These are phyloP conservation scores for Pheosia tremula DNA, from an alignment of 2,888 invertebrate species.

Conservation along the genomic window DNA sequence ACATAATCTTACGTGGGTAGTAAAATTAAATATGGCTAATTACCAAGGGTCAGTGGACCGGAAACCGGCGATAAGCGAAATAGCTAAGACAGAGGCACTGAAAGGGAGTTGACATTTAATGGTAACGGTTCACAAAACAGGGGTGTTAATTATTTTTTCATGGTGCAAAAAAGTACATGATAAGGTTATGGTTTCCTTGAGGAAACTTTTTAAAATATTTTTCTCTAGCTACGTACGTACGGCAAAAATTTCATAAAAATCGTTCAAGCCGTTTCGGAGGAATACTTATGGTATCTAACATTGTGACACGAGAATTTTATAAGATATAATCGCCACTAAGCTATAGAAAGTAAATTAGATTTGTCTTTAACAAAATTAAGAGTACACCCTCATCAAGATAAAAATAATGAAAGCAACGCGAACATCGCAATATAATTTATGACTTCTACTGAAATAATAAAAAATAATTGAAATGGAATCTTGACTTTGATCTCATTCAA, in stretches of 20 bases:
- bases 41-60: constrained; percentile 45
- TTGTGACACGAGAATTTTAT: too few species aligned
- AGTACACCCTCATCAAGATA: not conserved
- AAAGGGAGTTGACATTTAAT: constrained; percentile 4
- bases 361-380: not conserved
- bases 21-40: constrained; percentile 53
- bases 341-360: too few species aligned
- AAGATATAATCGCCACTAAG: too few species aligned
- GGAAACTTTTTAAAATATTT: too few species aligned
- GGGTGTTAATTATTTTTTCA: not conserved
- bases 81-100: constrained; percentile 17
- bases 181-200: too few species aligned
- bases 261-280: too few species aligned
- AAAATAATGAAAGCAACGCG: not conserved
- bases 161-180: not conserved
- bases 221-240: too few species aligned
- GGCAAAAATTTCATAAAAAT: too few species aligned
- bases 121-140: not conserved
- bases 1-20: constrained; percentile 21
- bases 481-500: not conserved
- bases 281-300: too few species aligned
- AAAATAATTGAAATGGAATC: constrained; percentile 3
- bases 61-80: constrained; percentile 48
- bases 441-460: constrained; percentile 1
- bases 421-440: not conserved